Conservation (phyloP, 2,888 invertebrate genomes). For the Callyntrura sp. region DNA sequence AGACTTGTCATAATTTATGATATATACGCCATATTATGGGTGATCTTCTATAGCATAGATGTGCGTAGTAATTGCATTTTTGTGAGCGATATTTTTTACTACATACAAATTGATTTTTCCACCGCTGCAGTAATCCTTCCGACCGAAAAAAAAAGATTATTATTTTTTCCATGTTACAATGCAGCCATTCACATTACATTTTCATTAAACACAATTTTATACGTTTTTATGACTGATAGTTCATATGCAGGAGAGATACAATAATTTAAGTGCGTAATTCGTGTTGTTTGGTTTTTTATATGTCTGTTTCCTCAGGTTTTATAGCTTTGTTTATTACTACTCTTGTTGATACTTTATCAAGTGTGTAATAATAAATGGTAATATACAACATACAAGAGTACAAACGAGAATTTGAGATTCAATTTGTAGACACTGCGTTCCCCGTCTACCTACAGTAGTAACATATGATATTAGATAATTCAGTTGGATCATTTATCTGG, state of each 20-base stretch:
- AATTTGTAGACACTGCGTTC: background rate
- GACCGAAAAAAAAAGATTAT: too few relatives aligned
- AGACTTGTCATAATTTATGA: too few relatives aligned
- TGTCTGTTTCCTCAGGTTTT: constrained; percentile 24
- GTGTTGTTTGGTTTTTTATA: background rate
- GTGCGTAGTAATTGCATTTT: background rate
- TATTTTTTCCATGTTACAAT: too few relatives aligned
- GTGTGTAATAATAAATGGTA: background rate
- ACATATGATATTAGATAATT: constrained; percentile 48
- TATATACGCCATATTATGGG: too few relatives aligned
- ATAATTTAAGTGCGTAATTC: background rate
- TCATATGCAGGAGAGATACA: too few relatives aligned
- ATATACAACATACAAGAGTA: background rate
- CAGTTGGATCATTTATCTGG: constrained; percentile 22
- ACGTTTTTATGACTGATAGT: background rate
- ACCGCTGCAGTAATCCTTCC: too few relatives aligned
- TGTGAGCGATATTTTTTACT: too few relatives aligned
- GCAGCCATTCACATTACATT: background rate
- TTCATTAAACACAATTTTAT: background rate
- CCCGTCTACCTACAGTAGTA: background rate
- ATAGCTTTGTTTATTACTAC: constrained; percentile 11
- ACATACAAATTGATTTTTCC: too few relatives aligned
- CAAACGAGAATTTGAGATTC: too few relatives aligned
- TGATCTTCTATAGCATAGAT: background rate
- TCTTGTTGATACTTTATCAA: too few relatives aligned